These are phyloP conservation scores for Cygnus buccinator DNA, from an alignment of 2,113 vertebrate genomes.

Conservation along the genomic window DNA sequence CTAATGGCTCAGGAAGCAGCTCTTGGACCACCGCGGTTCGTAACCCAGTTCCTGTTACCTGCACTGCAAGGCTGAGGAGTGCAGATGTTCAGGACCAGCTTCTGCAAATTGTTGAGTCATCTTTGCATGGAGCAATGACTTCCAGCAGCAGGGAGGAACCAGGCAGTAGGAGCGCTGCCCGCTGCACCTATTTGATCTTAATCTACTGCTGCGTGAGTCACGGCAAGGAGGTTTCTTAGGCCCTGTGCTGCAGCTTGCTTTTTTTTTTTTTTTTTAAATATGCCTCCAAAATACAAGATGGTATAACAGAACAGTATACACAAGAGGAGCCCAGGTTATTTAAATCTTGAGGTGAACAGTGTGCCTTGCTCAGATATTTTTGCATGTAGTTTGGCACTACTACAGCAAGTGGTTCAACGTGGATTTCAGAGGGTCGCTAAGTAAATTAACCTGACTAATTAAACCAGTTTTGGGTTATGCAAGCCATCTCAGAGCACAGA, in stretches of 20 bases:
- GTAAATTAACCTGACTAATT: slow-evolving; percentile 40
- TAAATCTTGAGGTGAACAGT: not conserved
- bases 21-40: not conserved
- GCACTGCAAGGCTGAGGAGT: not conserved
- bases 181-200: not conserved
- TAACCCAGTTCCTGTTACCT: not conserved
- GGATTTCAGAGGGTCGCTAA: slow-evolving; percentile 30
- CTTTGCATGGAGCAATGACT: not conserved
- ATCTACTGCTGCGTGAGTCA: not conserved
- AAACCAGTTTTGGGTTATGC: slow-evolving; percentile 51
- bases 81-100: not conserved
- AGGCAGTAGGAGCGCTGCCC: not conserved
- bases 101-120: not conserved
- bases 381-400: not conserved
- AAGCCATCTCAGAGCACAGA: not conserved
- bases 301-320: not conserved
- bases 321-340: not conserved
- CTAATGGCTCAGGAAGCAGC: not conserved
- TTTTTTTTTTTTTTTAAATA: not conserved
- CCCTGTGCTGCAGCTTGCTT: not conserved
- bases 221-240: not conserved
- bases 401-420: not conserved
- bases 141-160: not conserved
- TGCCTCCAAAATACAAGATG: not conserved
- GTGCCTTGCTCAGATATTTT: not conserved